Percentiles rank a stretch among this genome's conserved stretches.
Evolutionary conservation across 2,888 invertebrate genomes (phyloP).

Genomic region (Nematopogon swammerdamellus): DNA sequence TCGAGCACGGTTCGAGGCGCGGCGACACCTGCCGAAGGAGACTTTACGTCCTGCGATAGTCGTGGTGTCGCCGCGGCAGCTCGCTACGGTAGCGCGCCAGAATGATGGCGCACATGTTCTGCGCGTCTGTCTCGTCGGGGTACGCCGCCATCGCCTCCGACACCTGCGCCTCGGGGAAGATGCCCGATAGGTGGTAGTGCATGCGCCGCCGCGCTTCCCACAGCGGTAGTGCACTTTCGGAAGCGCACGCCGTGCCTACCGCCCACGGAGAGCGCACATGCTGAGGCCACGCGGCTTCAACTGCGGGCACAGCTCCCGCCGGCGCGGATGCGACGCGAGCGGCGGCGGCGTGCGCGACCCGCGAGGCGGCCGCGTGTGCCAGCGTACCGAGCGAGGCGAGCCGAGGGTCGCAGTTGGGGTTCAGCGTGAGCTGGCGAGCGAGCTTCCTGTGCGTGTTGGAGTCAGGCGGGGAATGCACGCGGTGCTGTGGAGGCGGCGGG

Average conservation of each 20-base stretch:
- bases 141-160: conserved; percentile 81
- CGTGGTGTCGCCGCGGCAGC: conserved; percentile 22
- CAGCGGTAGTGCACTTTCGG: conserved; percentile 44
- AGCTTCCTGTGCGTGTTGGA: conserved; percentile 74
- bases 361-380: conserved; percentile 62
- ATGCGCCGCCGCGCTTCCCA: conserved; percentile 72
- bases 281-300: conserved; percentile 28
- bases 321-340: conserved; percentile 74
- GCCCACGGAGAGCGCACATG: conserved; percentile 19
- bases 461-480: conserved; percentile 24
- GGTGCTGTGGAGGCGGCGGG: conserved; percentile 25
- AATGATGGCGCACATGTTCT: conserved; percentile 85
- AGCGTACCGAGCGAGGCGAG: conserved; percentile 30
- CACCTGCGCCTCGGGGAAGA: conserved; percentile 92
- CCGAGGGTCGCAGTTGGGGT: conserved; percentile 76
- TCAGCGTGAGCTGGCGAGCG: conserved; percentile 77
- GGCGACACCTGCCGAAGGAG: too few relatives aligned
- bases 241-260: conserved; percentile 28
- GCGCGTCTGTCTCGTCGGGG: conserved; percentile 87
- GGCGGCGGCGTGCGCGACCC: conserved; percentile 50
- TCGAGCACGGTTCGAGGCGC: too few relatives aligned
- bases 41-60: conserved; percentile 8
- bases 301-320: conserved; percentile 49
- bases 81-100: conserved; percentile 64
- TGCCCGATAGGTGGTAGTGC: conserved; percentile 85